Base-by-base conservation (phyloP, 64 coral and sea anemone genomes). In the Dendronephthya gigantea region DNA sequence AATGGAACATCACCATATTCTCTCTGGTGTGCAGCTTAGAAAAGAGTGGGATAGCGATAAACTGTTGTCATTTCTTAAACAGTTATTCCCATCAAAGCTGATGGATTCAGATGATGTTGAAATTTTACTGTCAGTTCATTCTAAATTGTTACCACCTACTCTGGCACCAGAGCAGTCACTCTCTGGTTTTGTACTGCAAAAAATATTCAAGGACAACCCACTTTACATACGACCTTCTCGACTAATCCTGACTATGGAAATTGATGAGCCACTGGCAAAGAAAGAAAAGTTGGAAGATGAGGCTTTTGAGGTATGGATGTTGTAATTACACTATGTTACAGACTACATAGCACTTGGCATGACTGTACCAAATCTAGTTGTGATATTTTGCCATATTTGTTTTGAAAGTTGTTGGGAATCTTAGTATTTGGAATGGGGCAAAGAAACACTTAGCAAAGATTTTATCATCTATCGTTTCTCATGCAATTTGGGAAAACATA, bases 121-220 rank as follows among this genome's bases (percentile, higher is more conserved):
- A 66, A 39, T 92, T 5, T 1, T 92, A 25, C 51, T 92, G 90
- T 84, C 83, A 56, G 83, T 88, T 3, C 83, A 92, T 82, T 45
- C 15, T 75, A 84, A 81, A 38, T 83, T 88, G 34, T 29, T 90
- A 27, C 30, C 27, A 39, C 90, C 85, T 39, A 58, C 76, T 36
- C 90, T 91, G 50, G 39, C 90, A 6, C 85, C 85, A 16, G 84
- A 81, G 70, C 82, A 88, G 86, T 40, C 39, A 32, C 51, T 86
- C 17, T 85, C 69, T 45, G 83, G 86, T 33, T 85, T 88, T 81
- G 35, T 89, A 49, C 28, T 92, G 19, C 87, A 89, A 83, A 92
- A 89, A 43, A 58, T 92, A 32, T 92, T 88, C 37, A 92, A 88
- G 68, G 90, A 92, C 38, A 88, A 88, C 83, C 90, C 90, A 23